A percentile compares a stretch with the other conserved stretches of the same genome.
phyloP scores from a whole-genome alignment of 2,888 invertebrate species.

The Drosophila villosipedis region DNA sequence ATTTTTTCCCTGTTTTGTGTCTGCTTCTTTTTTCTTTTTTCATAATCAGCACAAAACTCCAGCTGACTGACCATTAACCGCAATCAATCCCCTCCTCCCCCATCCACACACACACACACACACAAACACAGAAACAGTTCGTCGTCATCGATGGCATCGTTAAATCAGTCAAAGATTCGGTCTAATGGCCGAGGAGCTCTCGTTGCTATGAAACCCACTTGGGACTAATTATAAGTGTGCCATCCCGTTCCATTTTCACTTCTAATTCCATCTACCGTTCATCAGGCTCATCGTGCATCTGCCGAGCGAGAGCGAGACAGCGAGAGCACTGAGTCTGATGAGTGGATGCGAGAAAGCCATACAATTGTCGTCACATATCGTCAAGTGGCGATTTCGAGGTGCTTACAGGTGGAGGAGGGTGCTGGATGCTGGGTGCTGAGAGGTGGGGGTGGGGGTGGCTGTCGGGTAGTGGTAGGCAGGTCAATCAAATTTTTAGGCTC shows the following conservation, averaged over 20 bases:
- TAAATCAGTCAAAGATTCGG: constrained; percentile 23
- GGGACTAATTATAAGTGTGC: constrained; percentile 78
- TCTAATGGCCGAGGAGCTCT: constrained; percentile 53
- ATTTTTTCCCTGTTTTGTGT: constrained; percentile 19
- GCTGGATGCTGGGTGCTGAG: background rate
- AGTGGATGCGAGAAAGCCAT: constrained; percentile 11
- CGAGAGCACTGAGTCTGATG: background rate
- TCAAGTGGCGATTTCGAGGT: constrained; percentile 34
- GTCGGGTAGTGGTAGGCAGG: constrained; percentile 32
- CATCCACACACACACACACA: background rate
- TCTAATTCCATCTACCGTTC: constrained; percentile 47
- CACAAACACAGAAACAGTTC: background rate
- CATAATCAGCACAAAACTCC: constrained; percentile 49
- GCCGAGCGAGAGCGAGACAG: background rate
- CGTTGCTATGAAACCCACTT: constrained; percentile 75
- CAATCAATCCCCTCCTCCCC: constrained; percentile 22
- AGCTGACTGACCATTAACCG: constrained; percentile 53
- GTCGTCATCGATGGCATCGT: background rate
- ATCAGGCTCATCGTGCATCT: constrained; percentile 30
- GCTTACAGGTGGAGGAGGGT: background rate
- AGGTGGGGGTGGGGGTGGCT: background rate
- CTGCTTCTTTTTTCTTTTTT: background rate
- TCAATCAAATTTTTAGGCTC: constrained; percentile 77
- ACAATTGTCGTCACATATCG: constrained; percentile 61
- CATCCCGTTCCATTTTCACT: constrained; percentile 39